Percentiles rank a stretch among this genome's conserved stretches.
Conservation (phyloP, 2,888 invertebrate genomes). For the Cancer borealis region DNA sequence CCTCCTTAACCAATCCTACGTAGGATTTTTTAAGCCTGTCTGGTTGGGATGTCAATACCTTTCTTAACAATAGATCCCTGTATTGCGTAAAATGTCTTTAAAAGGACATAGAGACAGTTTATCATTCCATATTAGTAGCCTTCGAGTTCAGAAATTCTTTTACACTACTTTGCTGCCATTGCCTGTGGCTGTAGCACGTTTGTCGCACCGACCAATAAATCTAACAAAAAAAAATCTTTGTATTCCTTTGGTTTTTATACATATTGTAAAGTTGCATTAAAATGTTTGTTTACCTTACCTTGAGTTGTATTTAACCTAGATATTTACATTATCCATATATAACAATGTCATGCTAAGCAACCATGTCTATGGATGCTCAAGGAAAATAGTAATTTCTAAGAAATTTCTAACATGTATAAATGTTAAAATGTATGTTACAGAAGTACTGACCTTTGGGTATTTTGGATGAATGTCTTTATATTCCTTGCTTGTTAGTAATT, state of each 20-base stretch:
- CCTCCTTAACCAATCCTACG: slow-evolving; percentile 24
- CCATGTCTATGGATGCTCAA: too few species aligned
- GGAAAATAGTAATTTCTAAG: too few species aligned
- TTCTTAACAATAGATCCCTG: not conserved
- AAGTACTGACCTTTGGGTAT: too few species aligned
- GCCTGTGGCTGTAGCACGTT: slow-evolving; percentile 72
- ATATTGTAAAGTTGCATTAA: slow-evolving; percentile 26
- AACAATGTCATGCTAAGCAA: not conserved
- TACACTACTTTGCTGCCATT: slow-evolving; percentile 72
- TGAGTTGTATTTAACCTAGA: not conserved
- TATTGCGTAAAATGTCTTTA: slow-evolving; percentile 50
- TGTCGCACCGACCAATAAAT: slow-evolving; percentile 75
- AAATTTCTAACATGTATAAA: too few species aligned
- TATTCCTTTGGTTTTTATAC: slow-evolving; percentile 49
- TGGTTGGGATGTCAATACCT: not conserved
- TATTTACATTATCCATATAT: not conserved
- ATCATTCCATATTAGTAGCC: slow-evolving; percentile 75
- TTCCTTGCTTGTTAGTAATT: too few species aligned
- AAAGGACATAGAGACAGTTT: slow-evolving; percentile 62
- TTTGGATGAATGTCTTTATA: too few species aligned
- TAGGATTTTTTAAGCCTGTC: slow-evolving; percentile 58
- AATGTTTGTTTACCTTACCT: not conserved
- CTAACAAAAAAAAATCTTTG: slow-evolving; percentile 52
- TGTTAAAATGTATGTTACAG: too few species aligned
- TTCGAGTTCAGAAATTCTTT: slow-evolving; percentile 69